phyloP scores from a whole-genome alignment of 2,888 invertebrate species.

The Eupsilia transversa region DNA sequence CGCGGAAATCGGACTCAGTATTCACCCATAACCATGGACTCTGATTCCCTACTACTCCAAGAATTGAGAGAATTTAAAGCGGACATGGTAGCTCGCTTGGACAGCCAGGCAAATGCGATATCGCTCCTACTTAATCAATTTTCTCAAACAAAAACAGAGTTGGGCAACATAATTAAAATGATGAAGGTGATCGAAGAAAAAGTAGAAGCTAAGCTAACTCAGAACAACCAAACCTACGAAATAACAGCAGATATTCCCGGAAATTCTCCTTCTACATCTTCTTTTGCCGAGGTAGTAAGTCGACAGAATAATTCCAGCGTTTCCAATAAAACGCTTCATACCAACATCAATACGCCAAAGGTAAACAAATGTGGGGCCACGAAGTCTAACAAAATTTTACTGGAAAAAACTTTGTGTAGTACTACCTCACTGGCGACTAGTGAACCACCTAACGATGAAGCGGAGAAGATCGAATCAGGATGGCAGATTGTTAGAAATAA shows the following conservation, averaged over 20 bases:
- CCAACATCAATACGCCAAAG: background rate
- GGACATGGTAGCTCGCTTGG: background rate
- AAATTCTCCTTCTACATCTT: background rate
- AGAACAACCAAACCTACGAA: no score
- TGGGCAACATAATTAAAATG: background rate
- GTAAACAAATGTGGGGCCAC: slow-evolving; percentile 26
- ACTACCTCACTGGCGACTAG: background rate
- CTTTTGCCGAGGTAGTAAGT: background rate
- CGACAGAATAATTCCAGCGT: background rate
- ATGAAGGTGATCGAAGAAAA: background rate
- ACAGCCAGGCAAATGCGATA: background rate
- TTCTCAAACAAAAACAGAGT: background rate
- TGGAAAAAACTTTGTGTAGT: slow-evolving; percentile 5
- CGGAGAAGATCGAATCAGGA: background rate
- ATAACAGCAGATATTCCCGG: no score
- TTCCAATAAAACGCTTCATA: background rate
- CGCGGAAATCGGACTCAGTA: slow-evolving; percentile 1
- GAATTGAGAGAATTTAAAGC: background rate
- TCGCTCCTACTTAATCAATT: background rate
- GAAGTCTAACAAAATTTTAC: slow-evolving; percentile 16
- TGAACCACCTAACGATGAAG: background rate
- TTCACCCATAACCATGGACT: background rate
- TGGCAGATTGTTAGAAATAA: slow-evolving; percentile 3
- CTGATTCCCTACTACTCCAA: background rate
- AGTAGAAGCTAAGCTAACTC: no score